Conservation (phyloP, 2,113 vertebrate genomes). For the Antigone vipio region DNA sequence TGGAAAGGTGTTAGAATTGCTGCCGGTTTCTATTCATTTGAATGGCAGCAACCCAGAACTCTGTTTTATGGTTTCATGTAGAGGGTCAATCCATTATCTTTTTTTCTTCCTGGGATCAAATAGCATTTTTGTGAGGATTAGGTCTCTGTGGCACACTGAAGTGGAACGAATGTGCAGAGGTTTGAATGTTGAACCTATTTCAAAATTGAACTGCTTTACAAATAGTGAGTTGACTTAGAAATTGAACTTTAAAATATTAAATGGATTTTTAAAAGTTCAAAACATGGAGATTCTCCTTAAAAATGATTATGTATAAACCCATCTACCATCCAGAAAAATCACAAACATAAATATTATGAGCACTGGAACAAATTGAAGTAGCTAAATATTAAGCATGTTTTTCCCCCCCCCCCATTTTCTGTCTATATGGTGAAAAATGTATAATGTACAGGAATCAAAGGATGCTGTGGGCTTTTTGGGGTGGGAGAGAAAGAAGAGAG, state of each 20-base stretch:
- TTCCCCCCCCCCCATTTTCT: background rate
- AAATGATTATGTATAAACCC: background rate
- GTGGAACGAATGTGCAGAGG: constrained; percentile 48
- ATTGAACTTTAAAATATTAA: constrained; percentile 62
- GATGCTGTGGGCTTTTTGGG: background rate
- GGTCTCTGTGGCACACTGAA: constrained; percentile 40
- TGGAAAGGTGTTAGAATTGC: constrained; percentile 74
- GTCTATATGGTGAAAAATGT: background rate
- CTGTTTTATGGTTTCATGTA: constrained; percentile 60
- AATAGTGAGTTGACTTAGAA: constrained; percentile 50
- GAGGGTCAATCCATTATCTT: constrained; percentile 75
- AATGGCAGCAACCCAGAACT: constrained; percentile 73
- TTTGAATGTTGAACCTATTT: constrained; percentile 62
- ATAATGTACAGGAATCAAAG: background rate
- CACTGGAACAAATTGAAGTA: background rate
- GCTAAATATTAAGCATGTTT: background rate
- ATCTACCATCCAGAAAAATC: background rate
- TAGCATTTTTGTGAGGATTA: constrained; percentile 73
- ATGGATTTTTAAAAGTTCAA: constrained; percentile 64
- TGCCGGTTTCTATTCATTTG: constrained; percentile 76
- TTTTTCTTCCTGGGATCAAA: constrained; percentile 69
- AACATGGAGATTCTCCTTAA: constrained; percentile 15
- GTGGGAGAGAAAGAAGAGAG: background rate
- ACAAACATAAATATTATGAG: background rate
- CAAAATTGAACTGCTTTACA: constrained; percentile 61